These are phyloP conservation scores for Anolis carolinensis DNA, from an alignment of 2,113 vertebrate species.

Conservation along the genomic window DNA sequence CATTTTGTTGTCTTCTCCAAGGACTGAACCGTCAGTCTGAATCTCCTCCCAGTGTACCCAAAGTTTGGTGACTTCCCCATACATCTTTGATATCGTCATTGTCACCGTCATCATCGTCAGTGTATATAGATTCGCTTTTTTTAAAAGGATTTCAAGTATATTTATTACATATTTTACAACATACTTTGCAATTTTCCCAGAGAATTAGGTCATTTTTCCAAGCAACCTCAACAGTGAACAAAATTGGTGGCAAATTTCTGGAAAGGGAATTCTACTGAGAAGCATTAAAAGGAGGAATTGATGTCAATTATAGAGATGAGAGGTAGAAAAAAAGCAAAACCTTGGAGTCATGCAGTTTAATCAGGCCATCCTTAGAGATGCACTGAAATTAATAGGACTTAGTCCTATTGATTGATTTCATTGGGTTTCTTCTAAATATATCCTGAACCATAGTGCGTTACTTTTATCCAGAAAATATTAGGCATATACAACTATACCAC, in stretches of 20 bases:
- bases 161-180: conserved; percentile 13
- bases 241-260: conserved; percentile 1
- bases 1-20: too few species aligned
- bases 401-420: neutral
- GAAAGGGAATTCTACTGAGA: neutral
- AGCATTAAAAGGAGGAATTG: neutral
- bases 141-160: neutral
- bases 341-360: neutral
- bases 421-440: neutral
- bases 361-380: neutral
- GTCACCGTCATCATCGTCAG: too few species aligned
- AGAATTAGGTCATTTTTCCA: neutral
- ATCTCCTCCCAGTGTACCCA: too few species aligned
- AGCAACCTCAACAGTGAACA: neutral
- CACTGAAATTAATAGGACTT: too few species aligned
- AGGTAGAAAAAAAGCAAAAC: neutral
- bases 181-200: conserved; percentile 11
- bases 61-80: too few species aligned
- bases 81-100: too few species aligned
- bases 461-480: neutral
- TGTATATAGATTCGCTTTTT: too few species aligned
- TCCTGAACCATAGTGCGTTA: neutral
- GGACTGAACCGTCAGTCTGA: too few species aligned
- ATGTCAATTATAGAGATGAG: conserved; percentile 2
- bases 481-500: too few species aligned